Conservation (phyloP, 2,888 invertebrate species). For the Pseudococcus longispinus region DNA sequence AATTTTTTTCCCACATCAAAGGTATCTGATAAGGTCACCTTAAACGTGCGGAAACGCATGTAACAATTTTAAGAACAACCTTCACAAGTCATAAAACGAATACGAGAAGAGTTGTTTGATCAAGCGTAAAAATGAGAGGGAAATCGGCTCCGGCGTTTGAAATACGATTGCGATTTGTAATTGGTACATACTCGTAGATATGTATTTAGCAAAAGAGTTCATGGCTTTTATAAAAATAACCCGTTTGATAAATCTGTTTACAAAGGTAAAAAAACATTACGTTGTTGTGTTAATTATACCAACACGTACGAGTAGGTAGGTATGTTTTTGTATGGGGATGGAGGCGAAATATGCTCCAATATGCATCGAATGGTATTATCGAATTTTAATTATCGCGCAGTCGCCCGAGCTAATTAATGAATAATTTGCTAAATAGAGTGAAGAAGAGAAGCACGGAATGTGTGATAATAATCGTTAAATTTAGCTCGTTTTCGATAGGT, state of each 20-base stretch:
- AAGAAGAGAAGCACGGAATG: background rate
- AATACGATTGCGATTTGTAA: background rate
- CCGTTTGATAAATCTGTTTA: background rate
- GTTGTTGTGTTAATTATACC: background rate
- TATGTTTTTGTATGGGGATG: background rate
- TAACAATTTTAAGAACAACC: background rate
- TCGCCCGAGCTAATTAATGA: background rate
- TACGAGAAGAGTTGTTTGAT: background rate
- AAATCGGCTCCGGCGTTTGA: background rate
- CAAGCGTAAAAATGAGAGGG: background rate
- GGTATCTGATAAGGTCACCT: background rate
- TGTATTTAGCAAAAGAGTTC: background rate
- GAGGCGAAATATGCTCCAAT: background rate
- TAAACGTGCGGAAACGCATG: slow-evolving; percentile 4
- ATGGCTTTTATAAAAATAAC: background rate
- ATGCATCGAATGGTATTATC: background rate
- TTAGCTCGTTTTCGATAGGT: background rate
- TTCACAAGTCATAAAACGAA: background rate
- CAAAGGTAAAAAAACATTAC: background rate
- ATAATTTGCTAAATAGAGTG: background rate
- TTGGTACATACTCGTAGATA: background rate
- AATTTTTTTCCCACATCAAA: background rate
- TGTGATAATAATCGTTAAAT: background rate
- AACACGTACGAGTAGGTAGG: background rate
- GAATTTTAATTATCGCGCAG: background rate